Conservation (phyloP, 35 echinoderm and acorn worm genomes). For the Eucidaris tribuloides region DNA sequence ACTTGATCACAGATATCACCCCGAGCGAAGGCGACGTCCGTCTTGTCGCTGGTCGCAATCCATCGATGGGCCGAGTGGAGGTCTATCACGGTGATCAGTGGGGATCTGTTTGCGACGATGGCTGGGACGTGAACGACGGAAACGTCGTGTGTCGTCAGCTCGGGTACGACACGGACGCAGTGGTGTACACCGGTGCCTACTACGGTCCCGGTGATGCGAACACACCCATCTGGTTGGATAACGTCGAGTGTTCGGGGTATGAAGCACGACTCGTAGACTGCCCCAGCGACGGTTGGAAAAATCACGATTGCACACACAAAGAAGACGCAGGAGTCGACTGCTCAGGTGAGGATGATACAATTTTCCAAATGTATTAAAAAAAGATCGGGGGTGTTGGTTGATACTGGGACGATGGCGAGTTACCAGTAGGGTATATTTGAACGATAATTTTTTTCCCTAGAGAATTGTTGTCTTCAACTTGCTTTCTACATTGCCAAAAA, state of each 20-base stretch:
- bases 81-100: constrained; percentile 2
- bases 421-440: too few species aligned
- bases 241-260: background rate
- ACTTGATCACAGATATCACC: too few species aligned
- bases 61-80: constrained; percentile 7
- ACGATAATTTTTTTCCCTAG: too few species aligned
- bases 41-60: background rate
- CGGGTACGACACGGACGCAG: background rate
- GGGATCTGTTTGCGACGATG: constrained; percentile 33
- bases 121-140: background rate
- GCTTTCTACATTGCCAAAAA: too few species aligned
- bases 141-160: constrained; percentile 23
- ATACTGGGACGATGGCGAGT: too few species aligned
- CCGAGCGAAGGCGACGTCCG: constrained; percentile 39
- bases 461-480: too few species aligned
- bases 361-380: too few species aligned
- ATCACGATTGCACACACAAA: background rate
- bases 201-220: background rate
- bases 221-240: background rate
- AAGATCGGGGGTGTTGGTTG: too few species aligned
- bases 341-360: too few species aligned
- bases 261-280: background rate
- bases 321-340: constrained; percentile 7
- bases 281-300: background rate
- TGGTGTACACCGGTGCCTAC: background rate